These are phyloP conservation scores for Marisa cornuarietis DNA, from an alignment of 1,140 invertebrate genomes.

Conservation along the genomic window DNA sequence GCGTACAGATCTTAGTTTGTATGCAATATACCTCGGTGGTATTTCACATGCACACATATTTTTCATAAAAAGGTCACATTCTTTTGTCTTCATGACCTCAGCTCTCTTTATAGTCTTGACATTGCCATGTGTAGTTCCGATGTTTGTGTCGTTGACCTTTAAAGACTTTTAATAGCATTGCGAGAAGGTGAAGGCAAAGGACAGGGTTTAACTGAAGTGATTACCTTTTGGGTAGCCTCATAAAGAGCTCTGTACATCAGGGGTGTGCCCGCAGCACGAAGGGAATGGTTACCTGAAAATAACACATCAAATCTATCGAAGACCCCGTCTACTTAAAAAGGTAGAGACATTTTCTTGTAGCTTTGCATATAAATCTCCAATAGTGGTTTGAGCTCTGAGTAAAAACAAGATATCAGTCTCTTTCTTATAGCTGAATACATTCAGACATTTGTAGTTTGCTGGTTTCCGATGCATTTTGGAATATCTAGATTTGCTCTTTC, in stretches of 20 bases:
- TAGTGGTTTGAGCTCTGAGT: neutral
- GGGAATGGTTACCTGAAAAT: conserved; percentile 41
- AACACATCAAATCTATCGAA: neutral
- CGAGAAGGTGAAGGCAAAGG: no score
- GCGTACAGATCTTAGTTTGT: no score
- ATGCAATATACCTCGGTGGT: no score
- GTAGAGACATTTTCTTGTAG: neutral
- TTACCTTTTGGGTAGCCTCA: conserved; percentile 41
- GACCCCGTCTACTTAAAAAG: neutral
- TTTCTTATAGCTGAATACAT: neutral
- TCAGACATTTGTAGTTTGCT: no score
- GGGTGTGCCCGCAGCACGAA: conserved; percentile 35
- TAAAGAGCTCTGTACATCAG: conserved; percentile 35
- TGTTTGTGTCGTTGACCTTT: no score
- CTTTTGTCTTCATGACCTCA: no score
- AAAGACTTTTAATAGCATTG: no score
- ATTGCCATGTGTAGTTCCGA: neutral
- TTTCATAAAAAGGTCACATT: no score
- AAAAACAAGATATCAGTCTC: neutral
- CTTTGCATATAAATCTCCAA: neutral
- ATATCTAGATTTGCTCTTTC: no score
- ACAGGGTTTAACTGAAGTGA: neutral
- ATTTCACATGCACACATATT: neutral
- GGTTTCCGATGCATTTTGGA: no score
- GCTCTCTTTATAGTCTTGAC: neutral